phyloP scores from a whole-genome alignment of 2,888 invertebrate genomes.

The Microctonus hyperodae region DNA sequence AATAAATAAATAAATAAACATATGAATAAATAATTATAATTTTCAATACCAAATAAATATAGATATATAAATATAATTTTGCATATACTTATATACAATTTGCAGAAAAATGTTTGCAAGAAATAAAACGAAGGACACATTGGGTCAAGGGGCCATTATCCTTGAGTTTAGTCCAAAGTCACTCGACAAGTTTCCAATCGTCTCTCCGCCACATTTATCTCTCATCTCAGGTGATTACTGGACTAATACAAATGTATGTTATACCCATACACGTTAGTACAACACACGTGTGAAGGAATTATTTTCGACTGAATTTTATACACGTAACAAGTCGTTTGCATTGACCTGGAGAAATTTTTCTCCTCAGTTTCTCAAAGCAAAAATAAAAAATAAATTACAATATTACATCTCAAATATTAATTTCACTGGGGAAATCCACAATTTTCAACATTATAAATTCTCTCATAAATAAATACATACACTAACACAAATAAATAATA shows the following conservation, averaged over 20 bases:
- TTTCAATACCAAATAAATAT: too few relatives aligned
- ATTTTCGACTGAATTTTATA: neutral
- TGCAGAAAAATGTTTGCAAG: neutral
- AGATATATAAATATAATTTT: neutral
- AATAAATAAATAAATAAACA: too few relatives aligned
- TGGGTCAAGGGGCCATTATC: constrained; percentile 22
- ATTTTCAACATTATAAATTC: too few relatives aligned
- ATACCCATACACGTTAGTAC: neutral
- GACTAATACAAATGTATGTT: neutral
- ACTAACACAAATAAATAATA: neutral
- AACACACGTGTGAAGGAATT: neutral
- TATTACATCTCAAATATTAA: neutral
- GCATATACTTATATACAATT: neutral
- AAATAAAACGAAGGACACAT: constrained; percentile 16
- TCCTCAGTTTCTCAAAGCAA: neutral
- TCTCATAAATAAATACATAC: neutral
- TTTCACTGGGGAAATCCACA: neutral
- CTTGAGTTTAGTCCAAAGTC: constrained; percentile 23
- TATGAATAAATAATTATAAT: neutral
- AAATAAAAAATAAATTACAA: neutral
- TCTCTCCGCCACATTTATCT: neutral
- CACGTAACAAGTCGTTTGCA: constrained; percentile 1
- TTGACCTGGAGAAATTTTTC: constrained; percentile 4
- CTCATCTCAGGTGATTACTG: neutral
- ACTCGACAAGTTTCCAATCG: constrained; percentile 16